These are phyloP conservation scores for Rhinichthys osculus DNA, from an alignment of 2,797 vertebrate genomes.

Conservation along the genomic window DNA sequence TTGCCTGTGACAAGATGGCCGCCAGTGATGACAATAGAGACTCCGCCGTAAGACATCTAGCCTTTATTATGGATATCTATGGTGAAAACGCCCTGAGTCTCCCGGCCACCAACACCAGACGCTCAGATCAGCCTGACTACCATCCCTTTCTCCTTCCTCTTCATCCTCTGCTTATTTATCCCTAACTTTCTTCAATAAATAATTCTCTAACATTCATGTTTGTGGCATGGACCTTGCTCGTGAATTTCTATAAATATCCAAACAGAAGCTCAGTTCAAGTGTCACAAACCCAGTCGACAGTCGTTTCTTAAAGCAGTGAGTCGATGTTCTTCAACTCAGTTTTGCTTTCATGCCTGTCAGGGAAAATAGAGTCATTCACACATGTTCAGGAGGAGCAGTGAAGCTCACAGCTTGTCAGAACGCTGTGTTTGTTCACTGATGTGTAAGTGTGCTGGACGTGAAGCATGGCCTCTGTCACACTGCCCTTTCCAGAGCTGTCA, in stretches of 20 bases:
- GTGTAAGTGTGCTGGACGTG: constrained; percentile 62
- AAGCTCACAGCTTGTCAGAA: constrained; percentile 61
- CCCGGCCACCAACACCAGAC: no score
- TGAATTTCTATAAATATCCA: neutral
- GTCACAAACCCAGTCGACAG: neutral
- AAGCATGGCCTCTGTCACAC: constrained; percentile 72
- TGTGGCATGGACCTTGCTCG: no score
- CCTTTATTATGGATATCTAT: no score
- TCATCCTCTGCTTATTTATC: no score
- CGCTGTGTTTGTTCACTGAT: constrained; percentile 65
- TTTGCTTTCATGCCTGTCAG: constrained; percentile 31
- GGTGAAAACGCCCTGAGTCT: no score
- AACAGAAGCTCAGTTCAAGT: neutral
- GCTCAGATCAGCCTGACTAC: no score
- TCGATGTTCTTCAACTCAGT: neutral
- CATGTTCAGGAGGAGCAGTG: constrained; percentile 40
- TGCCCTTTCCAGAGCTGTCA: constrained; percentile 73
- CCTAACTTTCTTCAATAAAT: no score
- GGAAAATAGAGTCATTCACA: constrained; percentile 39
- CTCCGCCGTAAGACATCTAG: no score
- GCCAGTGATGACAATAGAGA: no score
- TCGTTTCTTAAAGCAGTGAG: neutral
- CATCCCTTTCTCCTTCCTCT: no score
- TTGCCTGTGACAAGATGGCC: no score
- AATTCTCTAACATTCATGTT: no score